phyloP scores from a whole-genome alignment of 2,113 vertebrate species.

The Saguinus midas region DNA sequence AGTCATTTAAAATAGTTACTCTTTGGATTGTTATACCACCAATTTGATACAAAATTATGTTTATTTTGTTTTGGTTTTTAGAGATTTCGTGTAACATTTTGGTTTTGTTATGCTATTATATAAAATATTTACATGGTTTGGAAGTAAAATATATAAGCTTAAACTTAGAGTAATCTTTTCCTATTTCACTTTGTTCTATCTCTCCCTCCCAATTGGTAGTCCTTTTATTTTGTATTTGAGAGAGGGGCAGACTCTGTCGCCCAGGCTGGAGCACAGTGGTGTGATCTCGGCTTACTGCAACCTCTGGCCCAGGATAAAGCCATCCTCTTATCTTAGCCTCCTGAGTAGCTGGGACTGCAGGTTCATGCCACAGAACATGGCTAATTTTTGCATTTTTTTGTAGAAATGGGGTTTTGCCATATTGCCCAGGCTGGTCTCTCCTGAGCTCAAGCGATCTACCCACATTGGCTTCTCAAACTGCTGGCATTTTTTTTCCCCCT shows the following conservation, averaged over 20 bases:
- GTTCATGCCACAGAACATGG: too few relatives aligned
- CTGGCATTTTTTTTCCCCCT: not conserved
- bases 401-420: not conserved
- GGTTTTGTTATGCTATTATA: not conserved
- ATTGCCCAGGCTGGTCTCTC: not conserved
- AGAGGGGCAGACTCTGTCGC: not conserved
- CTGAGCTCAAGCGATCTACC: not conserved
- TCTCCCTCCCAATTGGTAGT: not conserved
- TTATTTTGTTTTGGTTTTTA: conserved; percentile 2
- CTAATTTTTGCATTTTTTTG: not conserved
- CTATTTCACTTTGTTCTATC: not conserved
- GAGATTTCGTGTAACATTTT: not conserved
- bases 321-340: not conserved
- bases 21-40: not conserved
- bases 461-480: not conserved
- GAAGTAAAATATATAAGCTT: not conserved
- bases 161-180: not conserved
- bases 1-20: not conserved
- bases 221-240: not conserved
- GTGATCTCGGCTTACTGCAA: not conserved
- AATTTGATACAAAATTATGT: not conserved
- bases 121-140: not conserved
- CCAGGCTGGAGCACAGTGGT: not conserved
- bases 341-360: not conserved
- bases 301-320: not conserved